These are phyloP conservation scores for Homalodisca vitripennis DNA, from an alignment of 1,140 invertebrate species.

Conservation along the genomic window DNA sequence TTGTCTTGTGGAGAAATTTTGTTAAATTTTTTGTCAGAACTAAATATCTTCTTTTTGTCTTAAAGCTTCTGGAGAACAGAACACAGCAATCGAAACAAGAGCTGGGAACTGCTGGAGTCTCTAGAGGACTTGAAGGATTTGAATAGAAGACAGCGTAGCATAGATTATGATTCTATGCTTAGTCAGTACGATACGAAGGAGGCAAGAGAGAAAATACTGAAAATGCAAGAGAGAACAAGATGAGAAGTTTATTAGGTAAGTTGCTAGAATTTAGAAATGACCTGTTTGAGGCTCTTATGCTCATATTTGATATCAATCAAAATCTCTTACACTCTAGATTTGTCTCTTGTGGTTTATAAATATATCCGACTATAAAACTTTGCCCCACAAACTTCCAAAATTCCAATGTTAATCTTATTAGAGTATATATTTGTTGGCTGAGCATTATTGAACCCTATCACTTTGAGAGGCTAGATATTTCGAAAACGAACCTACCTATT, in stretches of 20 bases:
- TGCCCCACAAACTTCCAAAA: too few relatives aligned
- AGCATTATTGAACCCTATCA: too few relatives aligned
- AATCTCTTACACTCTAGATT: background rate
- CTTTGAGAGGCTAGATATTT: too few relatives aligned
- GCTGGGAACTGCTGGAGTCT: slow-evolving; percentile 91
- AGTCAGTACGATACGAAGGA: slow-evolving; percentile 67
- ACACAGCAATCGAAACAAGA: slow-evolving; percentile 96
- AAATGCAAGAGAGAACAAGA: slow-evolving; percentile 79
- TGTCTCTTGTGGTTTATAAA: background rate
- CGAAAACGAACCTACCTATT: too few relatives aligned
- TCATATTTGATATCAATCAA: slow-evolving; percentile 30
- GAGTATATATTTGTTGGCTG: too few relatives aligned
- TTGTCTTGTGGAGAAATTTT: background rate
- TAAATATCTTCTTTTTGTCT: slow-evolving; percentile 37
- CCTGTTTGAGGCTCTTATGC: slow-evolving; percentile 37
- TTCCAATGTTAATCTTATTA: too few relatives aligned
- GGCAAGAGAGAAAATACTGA: slow-evolving; percentile 55
- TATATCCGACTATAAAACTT: too few relatives aligned
- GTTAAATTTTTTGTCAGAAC: background rate
- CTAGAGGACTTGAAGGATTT: slow-evolving; percentile 96
- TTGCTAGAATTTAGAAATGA: slow-evolving; percentile 31
- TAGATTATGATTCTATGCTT: slow-evolving; percentile 88
- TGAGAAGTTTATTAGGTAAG: slow-evolving; percentile 77
- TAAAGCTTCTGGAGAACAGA: slow-evolving; percentile 84
- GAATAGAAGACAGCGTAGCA: slow-evolving; percentile 82